Conservation (phyloP, 37 sponge, comb jelly and placozoan species). For the Dysidea cf. avara region DNA sequence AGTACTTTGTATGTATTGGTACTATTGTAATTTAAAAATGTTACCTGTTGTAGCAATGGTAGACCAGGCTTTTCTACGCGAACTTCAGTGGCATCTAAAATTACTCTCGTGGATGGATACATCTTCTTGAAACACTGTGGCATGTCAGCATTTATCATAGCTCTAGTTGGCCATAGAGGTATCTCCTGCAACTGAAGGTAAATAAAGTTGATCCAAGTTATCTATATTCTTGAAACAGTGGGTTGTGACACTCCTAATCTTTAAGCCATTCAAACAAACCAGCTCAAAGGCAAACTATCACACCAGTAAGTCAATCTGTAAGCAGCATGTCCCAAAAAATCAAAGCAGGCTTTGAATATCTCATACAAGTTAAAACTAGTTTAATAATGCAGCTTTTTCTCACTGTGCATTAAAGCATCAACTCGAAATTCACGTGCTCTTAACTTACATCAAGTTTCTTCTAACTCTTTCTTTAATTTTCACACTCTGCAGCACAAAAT, state of each 20-base stretch:
- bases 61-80: conserved; percentile 34
- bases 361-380: conserved; percentile 33
- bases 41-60: conserved; percentile 38
- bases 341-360: conserved; percentile 16
- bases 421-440: no score
- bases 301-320: conserved; percentile 16
- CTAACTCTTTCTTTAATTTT: no score
- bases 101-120: conserved; percentile 27
- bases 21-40: no score
- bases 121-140: no score
- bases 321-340: conserved; percentile 28
- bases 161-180: conserved; percentile 28
- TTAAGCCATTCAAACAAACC: conserved; percentile 20
- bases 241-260: conserved; percentile 25
- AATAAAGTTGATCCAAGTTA: conserved; percentile 46
- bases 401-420: conserved; percentile 11
- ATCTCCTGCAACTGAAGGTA: conserved; percentile 5
- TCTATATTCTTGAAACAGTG: conserved; percentile 24
- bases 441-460: no score
- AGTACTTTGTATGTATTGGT: conserved; percentile 51
- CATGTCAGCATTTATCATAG: no score
- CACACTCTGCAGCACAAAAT: no score
- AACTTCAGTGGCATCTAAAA: conserved; percentile 39
- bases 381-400: conserved; percentile 29
- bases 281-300: conserved; percentile 17